phyloP scores from a whole-genome alignment of 2,888 invertebrate species.

The Hirudinaria manillensis region DNA sequence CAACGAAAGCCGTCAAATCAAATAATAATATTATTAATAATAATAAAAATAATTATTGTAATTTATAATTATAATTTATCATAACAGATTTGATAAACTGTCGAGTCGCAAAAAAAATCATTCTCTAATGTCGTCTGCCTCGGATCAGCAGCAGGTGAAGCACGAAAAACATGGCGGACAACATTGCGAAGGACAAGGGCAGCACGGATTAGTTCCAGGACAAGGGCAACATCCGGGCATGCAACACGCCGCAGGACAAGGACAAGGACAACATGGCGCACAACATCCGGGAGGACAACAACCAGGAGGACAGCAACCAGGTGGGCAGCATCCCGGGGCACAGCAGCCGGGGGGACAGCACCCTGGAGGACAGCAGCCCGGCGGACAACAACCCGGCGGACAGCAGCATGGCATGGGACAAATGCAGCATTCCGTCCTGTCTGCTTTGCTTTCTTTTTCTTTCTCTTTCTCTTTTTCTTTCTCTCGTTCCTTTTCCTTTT shows the following conservation, averaged over 20 bases:
- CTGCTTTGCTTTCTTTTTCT: not conserved
- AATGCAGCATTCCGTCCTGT: not conserved
- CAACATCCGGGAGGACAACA: slow-evolving; percentile 7
- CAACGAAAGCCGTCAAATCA: too few relatives aligned
- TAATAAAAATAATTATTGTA: not conserved
- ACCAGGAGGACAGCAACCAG: not conserved
- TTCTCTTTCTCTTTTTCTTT: not conserved
- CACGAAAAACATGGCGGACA: not conserved
- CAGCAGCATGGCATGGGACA: not conserved
- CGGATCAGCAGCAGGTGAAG: not conserved
- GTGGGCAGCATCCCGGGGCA: not conserved
- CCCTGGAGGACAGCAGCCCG: not conserved
- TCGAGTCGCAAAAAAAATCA: not conserved
- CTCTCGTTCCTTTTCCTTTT: not conserved
- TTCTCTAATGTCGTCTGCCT: too few relatives aligned
- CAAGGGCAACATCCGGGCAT: not conserved
- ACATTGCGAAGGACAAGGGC: not conserved
- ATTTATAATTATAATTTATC: not conserved
- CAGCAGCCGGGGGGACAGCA: slow-evolving; percentile 19
- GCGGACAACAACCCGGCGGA: not conserved
- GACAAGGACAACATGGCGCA: not conserved
- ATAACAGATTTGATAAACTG: not conserved
- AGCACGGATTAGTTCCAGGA: not conserved
- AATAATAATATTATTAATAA: too few relatives aligned
- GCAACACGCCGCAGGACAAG: not conserved